phyloP scores from a whole-genome alignment of 2,797 vertebrate genomes.

The Phalloptychus januarius region DNA sequence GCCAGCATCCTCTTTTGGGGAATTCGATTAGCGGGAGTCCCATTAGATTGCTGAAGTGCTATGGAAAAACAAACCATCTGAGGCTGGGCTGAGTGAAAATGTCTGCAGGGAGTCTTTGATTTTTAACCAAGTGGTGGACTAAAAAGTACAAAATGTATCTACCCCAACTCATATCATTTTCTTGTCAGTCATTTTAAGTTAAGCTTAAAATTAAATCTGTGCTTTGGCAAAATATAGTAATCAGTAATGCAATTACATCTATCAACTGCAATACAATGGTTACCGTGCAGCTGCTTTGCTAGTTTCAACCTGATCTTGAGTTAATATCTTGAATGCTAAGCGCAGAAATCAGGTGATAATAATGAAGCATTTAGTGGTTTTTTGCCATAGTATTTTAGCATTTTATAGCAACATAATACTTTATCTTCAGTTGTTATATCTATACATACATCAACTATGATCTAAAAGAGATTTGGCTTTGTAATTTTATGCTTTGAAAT shows the following conservation, averaged over 20 bases:
- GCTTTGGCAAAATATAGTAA: background rate
- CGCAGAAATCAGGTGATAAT: background rate
- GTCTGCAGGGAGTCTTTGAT: background rate
- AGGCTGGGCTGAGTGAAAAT: slow-evolving; percentile 11
- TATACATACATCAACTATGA: too few species aligned
- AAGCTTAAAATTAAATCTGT: background rate
- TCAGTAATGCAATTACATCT: background rate
- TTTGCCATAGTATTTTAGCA: too few species aligned
- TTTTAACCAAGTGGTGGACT: background rate
- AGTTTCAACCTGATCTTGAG: background rate
- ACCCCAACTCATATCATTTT: background rate
- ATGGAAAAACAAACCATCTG: slow-evolving; percentile 34
- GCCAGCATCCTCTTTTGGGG: slow-evolving; percentile 43
- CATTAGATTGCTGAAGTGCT: slow-evolving; percentile 42
- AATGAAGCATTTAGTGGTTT: background rate
- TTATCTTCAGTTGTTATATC: too few species aligned
- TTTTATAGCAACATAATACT: too few species aligned
- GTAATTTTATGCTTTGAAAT: too few species aligned
- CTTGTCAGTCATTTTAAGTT: background rate
- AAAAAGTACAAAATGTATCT: background rate
- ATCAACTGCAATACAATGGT: background rate
- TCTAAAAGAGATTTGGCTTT: too few species aligned
- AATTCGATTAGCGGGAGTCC: slow-evolving; percentile 30
- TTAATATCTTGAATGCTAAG: background rate
- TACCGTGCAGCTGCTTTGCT: background rate